These are phyloP conservation scores for Lampris megalopsis DNA, from an alignment of 2,113 vertebrate genomes.

Conservation along the genomic window DNA sequence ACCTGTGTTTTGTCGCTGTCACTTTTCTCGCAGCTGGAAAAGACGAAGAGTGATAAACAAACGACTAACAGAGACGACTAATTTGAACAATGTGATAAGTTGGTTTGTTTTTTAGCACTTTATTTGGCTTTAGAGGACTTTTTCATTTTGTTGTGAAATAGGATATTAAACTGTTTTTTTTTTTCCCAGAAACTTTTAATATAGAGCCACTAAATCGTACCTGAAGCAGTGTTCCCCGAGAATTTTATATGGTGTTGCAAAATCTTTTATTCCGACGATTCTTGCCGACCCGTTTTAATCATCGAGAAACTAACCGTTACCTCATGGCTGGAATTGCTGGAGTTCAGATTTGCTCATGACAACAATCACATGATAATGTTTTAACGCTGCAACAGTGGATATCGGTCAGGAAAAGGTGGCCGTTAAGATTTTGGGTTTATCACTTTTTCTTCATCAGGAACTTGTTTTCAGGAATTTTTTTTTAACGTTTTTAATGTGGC, in stretches of 20 bases:
- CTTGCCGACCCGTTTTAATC: background rate
- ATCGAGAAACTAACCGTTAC: background rate
- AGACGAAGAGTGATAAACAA: background rate
- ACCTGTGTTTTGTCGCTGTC: slow-evolving; percentile 1
- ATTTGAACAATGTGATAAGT: slow-evolving; percentile 19
- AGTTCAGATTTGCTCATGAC: background rate
- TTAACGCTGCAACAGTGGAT: background rate
- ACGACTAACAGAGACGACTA: background rate
- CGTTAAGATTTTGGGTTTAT: background rate
- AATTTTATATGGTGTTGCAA: background rate
- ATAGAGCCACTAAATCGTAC: slow-evolving; percentile 23
- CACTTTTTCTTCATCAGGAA: background rate
- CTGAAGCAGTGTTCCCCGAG: slow-evolving; percentile 58
- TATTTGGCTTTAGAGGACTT: slow-evolving; percentile 42
- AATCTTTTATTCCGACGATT: slow-evolving; percentile 21
- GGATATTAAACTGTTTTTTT: slow-evolving; percentile 15
- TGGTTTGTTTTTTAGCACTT: slow-evolving; percentile 61
- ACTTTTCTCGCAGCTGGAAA: background rate
- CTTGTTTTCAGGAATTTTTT: background rate
- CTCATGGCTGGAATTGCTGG: slow-evolving; percentile 4
- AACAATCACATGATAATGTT: background rate
- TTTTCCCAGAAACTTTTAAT: slow-evolving; percentile 17
- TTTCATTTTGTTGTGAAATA: slow-evolving; percentile 16
- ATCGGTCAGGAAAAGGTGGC: no score
- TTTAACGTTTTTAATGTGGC: no score